These are phyloP conservation scores for Graptemys geographica DNA, from an alignment of 2,797 vertebrate genomes.

Conservation along the genomic window DNA sequence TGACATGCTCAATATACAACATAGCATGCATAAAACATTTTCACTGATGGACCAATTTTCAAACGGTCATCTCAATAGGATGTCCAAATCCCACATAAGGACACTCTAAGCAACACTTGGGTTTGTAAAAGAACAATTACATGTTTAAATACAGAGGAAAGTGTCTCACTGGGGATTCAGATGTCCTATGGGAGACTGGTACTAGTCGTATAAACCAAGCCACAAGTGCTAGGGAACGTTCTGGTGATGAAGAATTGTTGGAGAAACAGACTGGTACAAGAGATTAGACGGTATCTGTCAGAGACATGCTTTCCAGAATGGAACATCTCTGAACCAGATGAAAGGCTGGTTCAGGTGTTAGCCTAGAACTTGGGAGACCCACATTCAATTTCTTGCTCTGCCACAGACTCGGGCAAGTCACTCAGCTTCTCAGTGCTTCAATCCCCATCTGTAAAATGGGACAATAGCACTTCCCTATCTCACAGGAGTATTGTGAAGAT, in stretches of 20 bases:
- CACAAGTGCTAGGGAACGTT: not conserved
- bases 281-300: not conserved
- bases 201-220: not conserved
- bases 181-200: not conserved
- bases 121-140: not conserved
- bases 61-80: not conserved
- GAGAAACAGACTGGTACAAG: not conserved
- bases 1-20: not conserved
- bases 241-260: not conserved
- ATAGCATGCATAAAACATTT: not conserved
- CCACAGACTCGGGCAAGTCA: not conserved
- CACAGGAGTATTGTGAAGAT: not conserved
- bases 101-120: not conserved
- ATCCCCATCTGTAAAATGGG: not conserved
- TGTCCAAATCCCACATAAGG: not conserved
- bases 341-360: not conserved
- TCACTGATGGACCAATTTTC: not conserved
- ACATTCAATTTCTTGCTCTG: not conserved
- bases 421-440: not conserved
- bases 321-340: not conserved
- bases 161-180: not conserved
- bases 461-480: not conserved
- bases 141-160: not conserved
- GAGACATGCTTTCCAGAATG: not conserved
- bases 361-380: not conserved